A percentile compares a stretch with the other conserved stretches of the same genome.
These are phyloP conservation scores for Papilio glaucus DNA, from an alignment of 1,140 invertebrate species.

Conservation along the genomic window DNA sequence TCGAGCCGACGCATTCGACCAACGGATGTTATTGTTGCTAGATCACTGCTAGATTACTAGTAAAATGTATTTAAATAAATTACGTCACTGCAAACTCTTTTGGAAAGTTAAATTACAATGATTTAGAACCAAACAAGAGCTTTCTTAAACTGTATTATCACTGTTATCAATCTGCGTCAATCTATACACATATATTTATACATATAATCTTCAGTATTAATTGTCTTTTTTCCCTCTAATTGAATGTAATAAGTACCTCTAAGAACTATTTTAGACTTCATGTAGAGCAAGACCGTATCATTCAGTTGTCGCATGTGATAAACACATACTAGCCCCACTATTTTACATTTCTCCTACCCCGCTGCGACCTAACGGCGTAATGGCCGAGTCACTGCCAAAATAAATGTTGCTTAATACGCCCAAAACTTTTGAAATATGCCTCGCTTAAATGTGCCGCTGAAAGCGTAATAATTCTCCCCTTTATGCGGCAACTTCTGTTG, in stretches of 20 bases:
- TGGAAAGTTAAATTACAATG: no score
- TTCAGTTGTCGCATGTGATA: conserved; percentile 38
- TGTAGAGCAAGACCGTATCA: not conserved
- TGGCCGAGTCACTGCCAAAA: conserved; percentile 80
- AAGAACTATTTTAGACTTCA: not conserved
- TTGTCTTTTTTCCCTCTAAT: not conserved
- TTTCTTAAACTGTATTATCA: no score
- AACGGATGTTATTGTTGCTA: no score
- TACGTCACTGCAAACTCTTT: no score
- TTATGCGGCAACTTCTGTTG: conserved; percentile 72
- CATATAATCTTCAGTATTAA: no score
- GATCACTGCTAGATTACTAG: no score
- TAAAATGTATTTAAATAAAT: no score
- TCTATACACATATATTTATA: no score
- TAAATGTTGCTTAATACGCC: conserved; percentile 82
- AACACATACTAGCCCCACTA: conserved; percentile 51
- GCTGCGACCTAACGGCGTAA: conserved; percentile 60
- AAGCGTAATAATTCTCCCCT: conserved; percentile 78
- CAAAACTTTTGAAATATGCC: conserved; percentile 83
- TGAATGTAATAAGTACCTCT: not conserved
- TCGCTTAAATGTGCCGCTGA: conserved; percentile 80
- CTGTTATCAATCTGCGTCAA: no score
- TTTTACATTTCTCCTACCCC: conserved; percentile 67
- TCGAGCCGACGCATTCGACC: no score
- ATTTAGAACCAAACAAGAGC: not conserved